A percentile compares a stretch with the other conserved stretches of the same genome.
Evolutionary conservation across 2,113 vertebrate species (phyloP).

Genomic region (Pithys albifrons): DNA sequence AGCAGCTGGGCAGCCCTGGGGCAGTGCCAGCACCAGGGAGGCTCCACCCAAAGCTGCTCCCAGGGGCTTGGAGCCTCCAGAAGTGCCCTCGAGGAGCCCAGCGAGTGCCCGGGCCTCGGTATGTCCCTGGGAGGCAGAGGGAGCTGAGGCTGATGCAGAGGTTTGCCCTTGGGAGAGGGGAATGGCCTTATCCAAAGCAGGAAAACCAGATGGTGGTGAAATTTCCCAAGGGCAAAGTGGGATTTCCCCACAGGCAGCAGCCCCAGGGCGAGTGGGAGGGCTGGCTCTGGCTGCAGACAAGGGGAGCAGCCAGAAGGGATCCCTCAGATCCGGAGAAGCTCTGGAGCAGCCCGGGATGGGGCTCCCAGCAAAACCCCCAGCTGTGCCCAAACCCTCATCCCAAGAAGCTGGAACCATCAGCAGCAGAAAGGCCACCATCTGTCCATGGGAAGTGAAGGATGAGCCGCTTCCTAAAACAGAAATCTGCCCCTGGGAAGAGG

Average conservation of each 20-base stretch:
- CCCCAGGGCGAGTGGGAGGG: accelerated
- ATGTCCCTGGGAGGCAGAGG: constrained; percentile 69
- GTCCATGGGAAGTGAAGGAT: constrained; percentile 34
- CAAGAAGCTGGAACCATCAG: neutral
- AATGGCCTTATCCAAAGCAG: neutral
- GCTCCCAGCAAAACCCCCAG: neutral
- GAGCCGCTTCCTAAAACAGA: neutral
- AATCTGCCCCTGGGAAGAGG: constrained; percentile 52
- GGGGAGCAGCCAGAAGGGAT: neutral
- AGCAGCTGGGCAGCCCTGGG: neutral
- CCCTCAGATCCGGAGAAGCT: neutral
- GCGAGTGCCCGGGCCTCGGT: neutral
- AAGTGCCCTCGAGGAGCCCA: neutral
- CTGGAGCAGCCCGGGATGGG: neutral
- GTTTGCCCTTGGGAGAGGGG: constrained; percentile 47
- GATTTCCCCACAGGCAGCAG: accelerated
- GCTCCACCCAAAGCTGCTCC: neutral
- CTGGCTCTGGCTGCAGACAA: neutral
- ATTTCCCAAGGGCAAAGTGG: neutral
- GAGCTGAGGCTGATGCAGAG: neutral
- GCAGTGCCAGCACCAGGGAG: neutral
- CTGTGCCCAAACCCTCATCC: neutral
- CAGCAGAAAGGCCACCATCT: constrained; percentile 12
- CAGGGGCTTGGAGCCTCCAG: neutral
- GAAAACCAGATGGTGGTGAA: neutral